These are phyloP conservation scores for Xiphydria camelus DNA, from an alignment of 2,888 invertebrate species.

Conservation along the genomic window DNA sequence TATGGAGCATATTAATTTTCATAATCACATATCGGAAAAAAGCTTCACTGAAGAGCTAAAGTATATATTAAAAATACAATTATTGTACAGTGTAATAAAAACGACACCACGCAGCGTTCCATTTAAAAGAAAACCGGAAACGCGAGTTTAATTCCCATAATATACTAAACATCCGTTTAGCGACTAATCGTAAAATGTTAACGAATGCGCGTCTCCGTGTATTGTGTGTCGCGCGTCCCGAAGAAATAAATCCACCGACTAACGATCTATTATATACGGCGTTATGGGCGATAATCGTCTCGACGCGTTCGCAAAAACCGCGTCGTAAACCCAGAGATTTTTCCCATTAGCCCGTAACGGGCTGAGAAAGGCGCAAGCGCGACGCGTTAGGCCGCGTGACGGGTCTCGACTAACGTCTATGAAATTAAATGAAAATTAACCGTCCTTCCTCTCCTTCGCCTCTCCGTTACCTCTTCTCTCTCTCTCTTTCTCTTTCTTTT, in stretches of 20 bases:
- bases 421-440: conserved; percentile 38
- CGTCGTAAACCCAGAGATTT: conserved; percentile 18
- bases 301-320: conserved; percentile 25
- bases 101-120: no score
- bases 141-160: no score
- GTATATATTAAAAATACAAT: no score
- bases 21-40: no score
- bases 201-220: no score
- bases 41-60: no score
- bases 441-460: conserved; percentile 23
- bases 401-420: conserved; percentile 27
- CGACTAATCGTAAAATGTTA: no score
- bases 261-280: conserved; percentile 27
- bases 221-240: no score
- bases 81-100: no score
- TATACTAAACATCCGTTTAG: no score
- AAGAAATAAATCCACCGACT: conserved; percentile 21
- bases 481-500: not conserved
- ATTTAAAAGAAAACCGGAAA: no score
- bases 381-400: conserved; percentile 21
- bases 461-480: conserved; percentile 3
- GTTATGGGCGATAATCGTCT: conserved; percentile 27
- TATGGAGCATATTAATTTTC: no score
- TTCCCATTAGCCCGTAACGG: conserved; percentile 6
- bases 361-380: conserved; percentile 22